Evolutionary conservation across 2,888 invertebrate genomes (phyloP).

Genomic region (Acrobasis consociella): DNA sequence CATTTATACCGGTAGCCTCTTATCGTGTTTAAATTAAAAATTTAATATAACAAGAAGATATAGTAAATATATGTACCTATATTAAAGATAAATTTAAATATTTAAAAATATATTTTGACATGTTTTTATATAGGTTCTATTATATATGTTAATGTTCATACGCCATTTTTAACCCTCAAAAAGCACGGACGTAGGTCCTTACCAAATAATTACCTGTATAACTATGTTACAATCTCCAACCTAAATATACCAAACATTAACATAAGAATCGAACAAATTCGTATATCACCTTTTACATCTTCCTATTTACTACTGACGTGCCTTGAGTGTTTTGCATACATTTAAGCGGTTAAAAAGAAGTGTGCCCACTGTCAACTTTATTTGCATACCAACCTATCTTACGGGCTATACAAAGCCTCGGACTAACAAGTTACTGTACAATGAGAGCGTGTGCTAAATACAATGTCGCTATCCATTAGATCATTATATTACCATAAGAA

Average conservation of each 20-base stretch:
- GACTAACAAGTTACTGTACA: background rate
- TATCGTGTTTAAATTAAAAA: no score
- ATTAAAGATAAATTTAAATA: no score
- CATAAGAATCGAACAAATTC: slow-evolving; percentile 68
- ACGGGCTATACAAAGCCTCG: background rate
- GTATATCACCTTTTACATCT: slow-evolving; percentile 57
- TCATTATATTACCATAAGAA: slow-evolving; percentile 71
- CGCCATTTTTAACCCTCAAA: background rate
- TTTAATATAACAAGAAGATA: no score
- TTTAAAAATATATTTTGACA: no score
- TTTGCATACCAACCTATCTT: slow-evolving; percentile 34
- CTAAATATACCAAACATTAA: slow-evolving; percentile 68
- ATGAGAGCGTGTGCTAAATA: slow-evolving; percentile 43
- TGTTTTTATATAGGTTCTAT: no score
- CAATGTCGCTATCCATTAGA: slow-evolving; percentile 51
- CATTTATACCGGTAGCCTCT: no score
- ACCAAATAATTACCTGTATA: slow-evolving; percentile 27
- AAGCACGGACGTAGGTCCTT: slow-evolving; percentile 38
- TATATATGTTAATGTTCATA: no score
- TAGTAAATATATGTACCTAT: no score
- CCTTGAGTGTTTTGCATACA: slow-evolving; percentile 70
- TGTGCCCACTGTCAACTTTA: slow-evolving; percentile 52
- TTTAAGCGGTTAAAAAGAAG: slow-evolving; percentile 65
- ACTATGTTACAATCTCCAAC: slow-evolving; percentile 45
- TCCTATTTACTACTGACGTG: slow-evolving; percentile 46